Evolutionary conservation across 1,140 invertebrate genomes (phyloP).

Genomic region (Eupristina koningsbergeri): DNA sequence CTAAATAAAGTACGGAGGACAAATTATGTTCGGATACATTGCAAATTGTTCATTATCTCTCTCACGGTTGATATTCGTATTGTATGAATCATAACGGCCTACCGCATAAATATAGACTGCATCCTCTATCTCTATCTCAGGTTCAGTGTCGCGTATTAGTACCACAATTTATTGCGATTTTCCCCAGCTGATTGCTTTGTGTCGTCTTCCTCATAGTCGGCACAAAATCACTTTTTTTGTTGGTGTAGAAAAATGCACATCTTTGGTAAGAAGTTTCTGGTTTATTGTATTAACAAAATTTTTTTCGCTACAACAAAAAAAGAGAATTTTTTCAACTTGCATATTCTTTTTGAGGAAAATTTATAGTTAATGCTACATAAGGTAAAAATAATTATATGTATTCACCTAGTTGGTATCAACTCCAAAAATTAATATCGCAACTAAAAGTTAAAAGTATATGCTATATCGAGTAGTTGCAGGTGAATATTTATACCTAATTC

Average conservation of each 20-base stretch:
- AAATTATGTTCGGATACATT: slow-evolving; percentile 69
- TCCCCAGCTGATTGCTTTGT: slow-evolving; percentile 69
- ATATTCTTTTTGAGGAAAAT: too few relatives aligned
- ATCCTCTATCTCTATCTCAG: slow-evolving; percentile 36
- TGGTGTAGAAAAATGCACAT: too few relatives aligned
- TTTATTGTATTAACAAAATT: not conserved
- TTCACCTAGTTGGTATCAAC: too few relatives aligned
- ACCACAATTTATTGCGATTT: slow-evolving; percentile 71
- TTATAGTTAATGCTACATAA: too few relatives aligned
- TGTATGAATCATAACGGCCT: slow-evolving; percentile 67
- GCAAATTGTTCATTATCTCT: slow-evolving; percentile 72
- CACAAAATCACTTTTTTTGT: not conserved
- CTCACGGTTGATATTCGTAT: slow-evolving; percentile 55
- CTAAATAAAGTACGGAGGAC: slow-evolving; percentile 52
- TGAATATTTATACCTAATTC: too few relatives aligned
- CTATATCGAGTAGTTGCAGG: too few relatives aligned
- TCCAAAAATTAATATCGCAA: too few relatives aligned
- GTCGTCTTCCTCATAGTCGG: slow-evolving; percentile 25
- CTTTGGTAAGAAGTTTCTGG: not conserved
- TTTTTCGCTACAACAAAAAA: too few relatives aligned
- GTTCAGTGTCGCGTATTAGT: slow-evolving; percentile 65
- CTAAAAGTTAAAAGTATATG: too few relatives aligned
- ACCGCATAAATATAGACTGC: slow-evolving; percentile 64
- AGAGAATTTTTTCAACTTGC: too few relatives aligned
- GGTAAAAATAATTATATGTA: too few relatives aligned